These are phyloP conservation scores for Mythimna ferrago DNA, from an alignment of 2,888 invertebrate species.

Conservation along the genomic window DNA sequence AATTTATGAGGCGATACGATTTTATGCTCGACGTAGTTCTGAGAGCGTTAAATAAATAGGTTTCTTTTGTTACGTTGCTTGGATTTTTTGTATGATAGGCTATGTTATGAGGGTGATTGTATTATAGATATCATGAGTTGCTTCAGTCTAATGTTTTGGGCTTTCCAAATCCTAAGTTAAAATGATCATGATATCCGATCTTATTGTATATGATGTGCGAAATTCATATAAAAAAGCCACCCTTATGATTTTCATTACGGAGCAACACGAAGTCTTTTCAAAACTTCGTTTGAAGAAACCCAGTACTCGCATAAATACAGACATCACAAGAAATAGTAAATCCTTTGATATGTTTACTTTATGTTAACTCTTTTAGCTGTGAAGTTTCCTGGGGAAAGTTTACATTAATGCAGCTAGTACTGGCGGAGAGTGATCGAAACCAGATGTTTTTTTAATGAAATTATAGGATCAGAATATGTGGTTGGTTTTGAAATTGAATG, in stretches of 20 bases:
- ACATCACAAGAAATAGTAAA: conserved; percentile 66
- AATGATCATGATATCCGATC: too few species aligned
- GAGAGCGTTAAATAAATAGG: not conserved
- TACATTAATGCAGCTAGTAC: conserved; percentile 41
- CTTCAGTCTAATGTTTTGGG: too few species aligned
- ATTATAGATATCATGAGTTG: too few species aligned
- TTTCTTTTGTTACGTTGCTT: not conserved
- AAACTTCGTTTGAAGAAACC: conserved; percentile 49
- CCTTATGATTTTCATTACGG: conserved; percentile 10
- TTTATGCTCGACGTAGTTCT: conserved; percentile 14
- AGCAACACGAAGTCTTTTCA: conserved; percentile 20
- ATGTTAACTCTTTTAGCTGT: conserved; percentile 44
- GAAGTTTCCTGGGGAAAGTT: conserved; percentile 59
- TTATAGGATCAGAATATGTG: conserved; percentile 16
- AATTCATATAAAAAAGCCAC: conserved; percentile 11
- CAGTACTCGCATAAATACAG: conserved; percentile 50
- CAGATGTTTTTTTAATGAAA: conserved; percentile 49
- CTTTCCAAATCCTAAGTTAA: too few species aligned
- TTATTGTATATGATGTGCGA: conserved; percentile 1
- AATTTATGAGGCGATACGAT: conserved; percentile 18
- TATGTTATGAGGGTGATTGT: too few species aligned
- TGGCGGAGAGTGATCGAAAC: conserved; percentile 46
- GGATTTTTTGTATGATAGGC: not conserved
- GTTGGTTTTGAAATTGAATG: conserved; percentile 10
- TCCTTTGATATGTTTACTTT: conserved; percentile 63